Evolutionary conservation across 2,797 vertebrate species (phyloP).

Genomic region (Tapera naevia): DNA sequence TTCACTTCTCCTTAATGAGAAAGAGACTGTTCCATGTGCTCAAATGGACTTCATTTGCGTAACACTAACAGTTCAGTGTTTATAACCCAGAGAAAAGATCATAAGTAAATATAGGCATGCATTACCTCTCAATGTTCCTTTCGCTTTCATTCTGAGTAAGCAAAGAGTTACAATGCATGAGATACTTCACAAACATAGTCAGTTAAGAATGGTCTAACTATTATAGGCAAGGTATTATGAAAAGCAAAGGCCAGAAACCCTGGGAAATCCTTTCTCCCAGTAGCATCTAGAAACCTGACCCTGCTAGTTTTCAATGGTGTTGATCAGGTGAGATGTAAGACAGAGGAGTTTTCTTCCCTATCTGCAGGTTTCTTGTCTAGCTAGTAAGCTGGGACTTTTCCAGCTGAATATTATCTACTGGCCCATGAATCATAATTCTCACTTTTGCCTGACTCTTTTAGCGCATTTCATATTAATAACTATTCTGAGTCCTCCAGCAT

Average conservation of each 20-base stretch:
- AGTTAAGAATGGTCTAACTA: neutral
- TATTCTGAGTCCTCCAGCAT: neutral
- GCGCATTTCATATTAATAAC: neutral
- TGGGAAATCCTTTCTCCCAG: neutral
- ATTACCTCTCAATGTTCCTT: neutral
- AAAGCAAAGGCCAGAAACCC: neutral
- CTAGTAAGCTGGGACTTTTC: neutral
- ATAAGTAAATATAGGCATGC: neutral
- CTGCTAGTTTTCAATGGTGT: neutral
- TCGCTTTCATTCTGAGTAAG: neutral
- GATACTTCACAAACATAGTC: neutral
- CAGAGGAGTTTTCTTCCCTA: neutral
- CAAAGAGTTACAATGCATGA: neutral
- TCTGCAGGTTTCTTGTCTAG: neutral
- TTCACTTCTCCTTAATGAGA: neutral
- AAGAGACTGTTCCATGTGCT: neutral
- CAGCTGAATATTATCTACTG: neutral
- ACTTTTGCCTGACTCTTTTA: neutral
- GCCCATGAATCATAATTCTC: neutral
- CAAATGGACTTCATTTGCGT: slow-evolving; percentile 6
- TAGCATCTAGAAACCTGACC: neutral
- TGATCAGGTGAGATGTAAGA: neutral
- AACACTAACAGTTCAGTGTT: slow-evolving; percentile 29
- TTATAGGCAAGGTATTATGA: neutral
- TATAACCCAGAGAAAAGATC: neutral